Evolutionary conservation across 2,113 vertebrate species (phyloP), one percentile per base, ranked within the genome.

Genomic region (Hydrochoerus hydrochaeris): DNA sequence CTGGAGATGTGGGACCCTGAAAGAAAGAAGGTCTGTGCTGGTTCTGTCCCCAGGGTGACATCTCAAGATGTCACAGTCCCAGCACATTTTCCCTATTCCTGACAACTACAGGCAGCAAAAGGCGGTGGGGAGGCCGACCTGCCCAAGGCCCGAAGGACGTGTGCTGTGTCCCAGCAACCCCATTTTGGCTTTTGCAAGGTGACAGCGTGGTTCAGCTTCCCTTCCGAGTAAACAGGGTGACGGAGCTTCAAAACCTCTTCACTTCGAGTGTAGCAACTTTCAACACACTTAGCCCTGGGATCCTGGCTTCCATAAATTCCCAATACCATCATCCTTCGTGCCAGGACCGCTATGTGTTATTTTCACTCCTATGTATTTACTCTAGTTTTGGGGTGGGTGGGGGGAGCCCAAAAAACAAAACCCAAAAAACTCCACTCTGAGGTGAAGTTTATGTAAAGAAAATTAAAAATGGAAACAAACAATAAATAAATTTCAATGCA

Each of bases 1-100:
- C 22, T 17, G 28, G 4, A 91, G 32, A 4, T 20, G 0, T 19
- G 12, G 35, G 82, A 44, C 26, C 28, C 62, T 54, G 58, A 44
- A 60, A 63, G 16, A 1, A n/a, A n/a, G 6, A 3, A n/a, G 44
- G 9, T 26, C 30, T 0, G 4, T 12, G 0, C 10, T 49, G 6
- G 6, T 20, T 75, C 16, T 32, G 2, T 7, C 5, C 30, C 26
- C 10, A 4, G 24, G 26, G 14, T 3, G 13, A 60, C 4, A 22
- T 60, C 38, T 75, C 13, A 20, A 44, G 54, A 41, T 38, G 10
- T 41, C 41, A n/a, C 19, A 24, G 11, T 35, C 19, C 20, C 28
- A 9, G 30, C 5, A 19, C 14, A 28, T 52, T 13, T 24, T 78
- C 12, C 1, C 35, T 54, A 16, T 41, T 57, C 28, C 49, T 30